Percentiles rank a stretch among this genome's conserved stretches.
phyloP scores from a whole-genome alignment of 2,888 invertebrate genomes.

The Eupithecia vulgata region DNA sequence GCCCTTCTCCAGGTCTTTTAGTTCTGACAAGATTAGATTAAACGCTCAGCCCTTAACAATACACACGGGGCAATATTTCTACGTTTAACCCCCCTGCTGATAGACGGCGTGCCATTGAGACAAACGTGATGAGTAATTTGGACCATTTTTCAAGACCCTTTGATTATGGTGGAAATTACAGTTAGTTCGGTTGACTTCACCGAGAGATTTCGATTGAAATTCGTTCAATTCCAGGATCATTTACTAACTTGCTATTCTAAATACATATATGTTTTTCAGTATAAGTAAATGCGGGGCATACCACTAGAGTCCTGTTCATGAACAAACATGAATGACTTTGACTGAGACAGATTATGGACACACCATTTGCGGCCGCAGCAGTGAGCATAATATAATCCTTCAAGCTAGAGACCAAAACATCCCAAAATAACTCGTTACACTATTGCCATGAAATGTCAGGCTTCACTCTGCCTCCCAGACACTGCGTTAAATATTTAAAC shows the following conservation, averaged over 20 bases:
- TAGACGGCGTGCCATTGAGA: slow-evolving; percentile 7
- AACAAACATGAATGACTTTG: not conserved
- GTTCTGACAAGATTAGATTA: slow-evolving; percentile 62
- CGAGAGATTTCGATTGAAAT: not conserved
- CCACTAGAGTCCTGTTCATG: not conserved
- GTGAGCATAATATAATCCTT: not conserved
- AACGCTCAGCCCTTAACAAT: slow-evolving; percentile 59
- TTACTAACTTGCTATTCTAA: not conserved
- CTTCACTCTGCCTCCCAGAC: not conserved
- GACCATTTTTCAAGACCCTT: not conserved
- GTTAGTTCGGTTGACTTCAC: not conserved
- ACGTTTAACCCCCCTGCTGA: slow-evolving; percentile 45
- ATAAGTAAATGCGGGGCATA: not conserved
- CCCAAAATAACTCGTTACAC: too few relatives aligned
- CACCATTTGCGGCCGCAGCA: not conserved
- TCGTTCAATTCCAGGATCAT: not conserved
- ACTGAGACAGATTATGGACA: not conserved
- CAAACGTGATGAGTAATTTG: not conserved
- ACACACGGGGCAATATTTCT: slow-evolving; percentile 57
- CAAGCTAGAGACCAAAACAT: not conserved
- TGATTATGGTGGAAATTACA: not conserved
- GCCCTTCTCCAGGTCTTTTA: slow-evolving; percentile 56
- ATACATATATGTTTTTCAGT: not conserved
- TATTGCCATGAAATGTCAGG: not conserved
- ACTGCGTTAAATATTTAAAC: slow-evolving; percentile 20